Percentiles rank a stretch among this genome's conserved stretches.
Conservation (phyloP, 2,888 invertebrate species). For the Metalampra italica region DNA sequence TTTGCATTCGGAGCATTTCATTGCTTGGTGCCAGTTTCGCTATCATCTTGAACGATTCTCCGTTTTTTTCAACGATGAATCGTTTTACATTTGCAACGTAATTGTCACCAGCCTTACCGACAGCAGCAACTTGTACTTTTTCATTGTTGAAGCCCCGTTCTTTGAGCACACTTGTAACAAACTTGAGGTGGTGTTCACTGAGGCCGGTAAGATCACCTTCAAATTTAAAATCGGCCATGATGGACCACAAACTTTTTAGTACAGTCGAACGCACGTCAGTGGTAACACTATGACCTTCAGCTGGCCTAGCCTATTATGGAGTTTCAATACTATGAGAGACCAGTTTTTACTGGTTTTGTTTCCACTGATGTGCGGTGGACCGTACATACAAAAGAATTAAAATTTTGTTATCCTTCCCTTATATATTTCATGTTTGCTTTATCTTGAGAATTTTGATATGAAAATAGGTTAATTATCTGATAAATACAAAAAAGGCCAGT, state of each 20-base stretch:
- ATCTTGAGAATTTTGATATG: neutral
- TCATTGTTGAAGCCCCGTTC: conserved; percentile 28
- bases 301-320: too few species aligned
- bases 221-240: conserved; percentile 21
- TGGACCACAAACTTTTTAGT: neutral
- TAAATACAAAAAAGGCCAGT: neutral
- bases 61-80: conserved; percentile 26
- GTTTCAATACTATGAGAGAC: too few species aligned
- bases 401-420: neutral
- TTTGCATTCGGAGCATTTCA: conserved; percentile 16
- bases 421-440: neutral
- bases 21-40: conserved; percentile 31
- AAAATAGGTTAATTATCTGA: neutral
- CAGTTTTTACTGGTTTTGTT: too few species aligned
- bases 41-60: conserved; percentile 24
- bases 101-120: conserved; percentile 39
- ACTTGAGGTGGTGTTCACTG: conserved; percentile 28
- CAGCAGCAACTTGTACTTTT: conserved; percentile 25
- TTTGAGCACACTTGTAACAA: conserved; percentile 30
- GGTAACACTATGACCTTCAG: too few species aligned
- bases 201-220: conserved; percentile 30
- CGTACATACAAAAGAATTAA: neutral
- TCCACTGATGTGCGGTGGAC: too few species aligned
- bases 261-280: too few species aligned
- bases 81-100: conserved; percentile 31